Conservation (phyloP, 2,113 vertebrate genomes). For the Merops nubicus region DNA sequence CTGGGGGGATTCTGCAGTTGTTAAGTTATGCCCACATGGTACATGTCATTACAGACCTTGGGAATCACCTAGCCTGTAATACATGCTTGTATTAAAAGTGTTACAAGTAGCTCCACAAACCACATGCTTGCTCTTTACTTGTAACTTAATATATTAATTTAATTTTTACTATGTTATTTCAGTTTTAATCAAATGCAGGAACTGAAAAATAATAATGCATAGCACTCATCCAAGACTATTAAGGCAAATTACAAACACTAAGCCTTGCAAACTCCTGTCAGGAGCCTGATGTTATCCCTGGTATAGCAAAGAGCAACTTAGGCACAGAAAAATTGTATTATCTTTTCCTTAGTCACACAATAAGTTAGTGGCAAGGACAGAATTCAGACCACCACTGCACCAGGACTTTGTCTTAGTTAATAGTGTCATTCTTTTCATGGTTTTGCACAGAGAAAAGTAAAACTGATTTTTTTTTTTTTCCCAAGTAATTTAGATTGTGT, state of each 20-base stretch:
- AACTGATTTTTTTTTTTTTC: not conserved
- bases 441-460: not conserved
- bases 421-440: not conserved
- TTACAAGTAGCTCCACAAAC: slow-evolving; percentile 39
- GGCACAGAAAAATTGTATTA: not conserved
- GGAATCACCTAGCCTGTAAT: slow-evolving; percentile 26
- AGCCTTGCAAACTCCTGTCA: slow-evolving; percentile 21
- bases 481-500: not conserved
- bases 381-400: not conserved
- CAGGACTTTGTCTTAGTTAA: not conserved
- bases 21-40: not conserved
- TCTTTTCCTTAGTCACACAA: not conserved
- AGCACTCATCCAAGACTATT: slow-evolving; percentile 43
- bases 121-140: slow-evolving; percentile 30
- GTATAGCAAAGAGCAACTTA: not conserved
- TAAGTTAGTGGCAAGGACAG: not conserved
- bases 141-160: slow-evolving; percentile 59
- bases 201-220: slow-evolving; percentile 63
- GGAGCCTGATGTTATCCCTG: not conserved
- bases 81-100: not conserved
- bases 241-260: slow-evolving; percentile 26
- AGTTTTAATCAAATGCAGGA: slow-evolving; percentile 55
- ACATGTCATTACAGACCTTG: slow-evolving; percentile 12
- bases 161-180: slow-evolving; percentile 52
- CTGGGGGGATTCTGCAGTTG: not conserved